A percentile compares a stretch with the other conserved stretches of the same genome.
phyloP scores from a whole-genome alignment of 2,888 invertebrate genomes.

The Luffia ferchaultella region DNA sequence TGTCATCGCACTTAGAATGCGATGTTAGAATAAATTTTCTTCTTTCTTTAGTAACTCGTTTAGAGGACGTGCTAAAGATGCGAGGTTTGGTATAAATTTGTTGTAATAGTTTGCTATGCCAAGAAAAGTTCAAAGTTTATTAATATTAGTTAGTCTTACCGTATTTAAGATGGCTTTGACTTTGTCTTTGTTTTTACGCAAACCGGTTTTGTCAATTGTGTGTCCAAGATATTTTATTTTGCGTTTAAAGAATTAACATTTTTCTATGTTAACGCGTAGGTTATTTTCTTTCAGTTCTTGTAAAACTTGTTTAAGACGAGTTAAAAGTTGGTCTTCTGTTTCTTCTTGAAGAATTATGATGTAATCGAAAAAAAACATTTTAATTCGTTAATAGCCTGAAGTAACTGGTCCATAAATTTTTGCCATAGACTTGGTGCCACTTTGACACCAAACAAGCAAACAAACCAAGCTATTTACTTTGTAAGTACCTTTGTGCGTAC shows the following conservation, averaged over 20 bases:
- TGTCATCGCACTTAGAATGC: constrained; percentile 8
- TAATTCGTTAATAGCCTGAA: constrained; percentile 14
- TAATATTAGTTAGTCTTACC: constrained; percentile 9
- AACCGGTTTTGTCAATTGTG: constrained; percentile 9
- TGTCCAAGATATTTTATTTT: constrained; percentile 15
- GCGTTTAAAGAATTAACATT: constrained; percentile 15
- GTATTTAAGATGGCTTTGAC: constrained; percentile 10
- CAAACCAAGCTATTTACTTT: constrained; percentile 17
- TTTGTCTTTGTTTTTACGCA: constrained; percentile 12
- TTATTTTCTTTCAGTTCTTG: constrained; percentile 7
- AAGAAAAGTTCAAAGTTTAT: constrained; percentile 12
- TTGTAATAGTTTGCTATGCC: constrained; percentile 14
- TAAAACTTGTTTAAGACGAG: background rate
- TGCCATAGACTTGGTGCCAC: constrained; percentile 17
- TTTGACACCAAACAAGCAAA: constrained; percentile 19
- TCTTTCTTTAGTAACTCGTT: background rate
- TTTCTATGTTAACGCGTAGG: constrained; percentile 12
- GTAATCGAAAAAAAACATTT: constrained; percentile 22
- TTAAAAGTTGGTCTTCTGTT: background rate
- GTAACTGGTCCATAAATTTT: constrained; percentile 20
- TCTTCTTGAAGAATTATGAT: constrained; percentile 16
- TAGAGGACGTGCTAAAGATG: constrained; percentile 3
- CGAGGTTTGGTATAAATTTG: constrained; percentile 10
- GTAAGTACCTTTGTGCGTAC: constrained; percentile 15
- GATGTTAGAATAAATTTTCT: background rate